These are phyloP conservation scores for Delphinapterus leucas DNA, from an alignment of 2,113 vertebrate genomes.

Conservation along the genomic window DNA sequence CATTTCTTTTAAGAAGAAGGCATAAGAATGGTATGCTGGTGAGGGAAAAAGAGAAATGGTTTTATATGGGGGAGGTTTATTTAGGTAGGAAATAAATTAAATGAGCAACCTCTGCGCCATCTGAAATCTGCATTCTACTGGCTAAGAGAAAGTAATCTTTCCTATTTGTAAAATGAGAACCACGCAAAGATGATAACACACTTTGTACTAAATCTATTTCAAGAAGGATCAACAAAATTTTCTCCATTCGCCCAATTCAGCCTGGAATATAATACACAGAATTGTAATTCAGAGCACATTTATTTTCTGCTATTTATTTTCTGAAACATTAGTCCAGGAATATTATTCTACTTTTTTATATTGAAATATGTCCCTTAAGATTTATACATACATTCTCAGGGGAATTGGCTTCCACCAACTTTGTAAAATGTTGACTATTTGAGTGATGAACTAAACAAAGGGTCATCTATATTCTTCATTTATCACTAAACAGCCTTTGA, in stretches of 20 bases:
- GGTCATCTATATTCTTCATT: conserved; percentile 41
- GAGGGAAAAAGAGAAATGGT: background rate
- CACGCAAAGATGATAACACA: conserved; percentile 45
- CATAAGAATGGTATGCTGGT: background rate
- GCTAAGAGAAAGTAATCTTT: conserved; percentile 58
- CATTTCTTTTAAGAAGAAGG: background rate
- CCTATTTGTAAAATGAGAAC: conserved; percentile 59
- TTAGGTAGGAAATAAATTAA: conserved; percentile 26
- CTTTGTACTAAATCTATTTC: conserved; percentile 55
- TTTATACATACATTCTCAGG: conserved; percentile 27
- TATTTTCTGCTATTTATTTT: conserved; percentile 42
- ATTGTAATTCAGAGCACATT: conserved; percentile 52
- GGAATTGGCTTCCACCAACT: background rate
- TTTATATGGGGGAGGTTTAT: background rate
- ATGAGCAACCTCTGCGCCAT: conserved; percentile 26
- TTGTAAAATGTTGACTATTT: conserved; percentile 57
- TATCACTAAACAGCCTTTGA: conserved; percentile 44
- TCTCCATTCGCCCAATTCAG: conserved; percentile 53
- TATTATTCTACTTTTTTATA: conserved; percentile 48
- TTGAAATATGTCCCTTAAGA: conserved; percentile 41
- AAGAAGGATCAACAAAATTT: conserved; percentile 44
- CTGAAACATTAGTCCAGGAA: conserved; percentile 44
- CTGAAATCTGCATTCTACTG: conserved; percentile 39
- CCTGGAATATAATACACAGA: conserved; percentile 30
- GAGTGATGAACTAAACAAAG: conserved; percentile 53